phyloP scores from a whole-genome alignment of 2,888 invertebrate genomes.

The Pseudanteris insignis region DNA sequence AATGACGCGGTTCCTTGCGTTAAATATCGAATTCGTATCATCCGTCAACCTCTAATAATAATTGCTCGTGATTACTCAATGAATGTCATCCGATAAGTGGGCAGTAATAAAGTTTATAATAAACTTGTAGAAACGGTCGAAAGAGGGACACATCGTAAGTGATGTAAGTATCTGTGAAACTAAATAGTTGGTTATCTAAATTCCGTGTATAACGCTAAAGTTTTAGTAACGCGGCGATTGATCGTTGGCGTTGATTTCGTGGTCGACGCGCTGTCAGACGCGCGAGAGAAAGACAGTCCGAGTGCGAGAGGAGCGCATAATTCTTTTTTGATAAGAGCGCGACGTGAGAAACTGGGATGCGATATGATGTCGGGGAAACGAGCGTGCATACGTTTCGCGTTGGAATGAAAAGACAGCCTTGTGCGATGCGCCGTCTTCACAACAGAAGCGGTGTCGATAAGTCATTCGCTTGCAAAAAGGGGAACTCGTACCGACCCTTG shows the following conservation, averaged over 20 bases:
- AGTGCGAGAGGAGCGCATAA: constrained; percentile 32
- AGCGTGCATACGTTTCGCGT: constrained; percentile 6
- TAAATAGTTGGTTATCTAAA: constrained; percentile 27
- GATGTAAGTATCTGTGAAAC: constrained; percentile 20
- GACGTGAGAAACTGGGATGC: constrained; percentile 56
- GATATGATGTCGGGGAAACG: constrained; percentile 40
- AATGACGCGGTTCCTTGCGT: too few species aligned
- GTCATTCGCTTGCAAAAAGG: constrained; percentile 14
- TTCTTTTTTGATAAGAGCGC: constrained; percentile 52
- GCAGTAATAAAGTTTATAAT: too few species aligned
- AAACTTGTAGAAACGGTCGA: too few species aligned
- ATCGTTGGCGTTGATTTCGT: too few species aligned
- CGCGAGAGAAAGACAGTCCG: constrained; percentile 9
- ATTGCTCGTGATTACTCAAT: too few species aligned
- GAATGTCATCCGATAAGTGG: too few species aligned
- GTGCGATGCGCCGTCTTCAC: constrained; percentile 41
- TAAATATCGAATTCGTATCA: too few species aligned
- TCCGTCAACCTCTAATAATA: too few species aligned
- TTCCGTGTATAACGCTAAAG: constrained; percentile 27
- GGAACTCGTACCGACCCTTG: background rate
- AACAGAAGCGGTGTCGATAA: constrained; percentile 30
- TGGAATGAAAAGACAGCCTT: constrained; percentile 16
- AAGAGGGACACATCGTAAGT: constrained; percentile 13
- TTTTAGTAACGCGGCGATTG: constrained; percentile 8
- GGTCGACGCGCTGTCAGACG: too few species aligned